Conservation (phyloP, 2,888 invertebrate genomes). For the Drosophila demipolita region DNA sequence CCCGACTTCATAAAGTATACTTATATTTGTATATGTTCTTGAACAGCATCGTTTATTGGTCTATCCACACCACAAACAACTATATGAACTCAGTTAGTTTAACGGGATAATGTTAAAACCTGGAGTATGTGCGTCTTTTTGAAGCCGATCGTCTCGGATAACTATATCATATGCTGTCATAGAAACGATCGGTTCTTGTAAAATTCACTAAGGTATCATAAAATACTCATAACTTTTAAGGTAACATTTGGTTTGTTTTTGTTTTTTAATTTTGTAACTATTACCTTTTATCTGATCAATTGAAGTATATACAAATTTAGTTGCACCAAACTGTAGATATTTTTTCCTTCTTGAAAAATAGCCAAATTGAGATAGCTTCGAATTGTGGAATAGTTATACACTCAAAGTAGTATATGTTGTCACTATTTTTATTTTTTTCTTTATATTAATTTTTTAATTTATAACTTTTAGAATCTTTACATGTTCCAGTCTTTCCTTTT, state of each 20-base stretch:
- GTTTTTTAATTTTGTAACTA: too few species aligned
- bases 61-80: background rate
- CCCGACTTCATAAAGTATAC: background rate
- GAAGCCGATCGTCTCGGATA: background rate
- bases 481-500: background rate
- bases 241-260: too few species aligned
- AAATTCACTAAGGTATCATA: background rate
- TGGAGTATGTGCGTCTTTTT: background rate
- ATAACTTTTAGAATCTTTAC: background rate
- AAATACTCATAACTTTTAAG: too few species aligned
- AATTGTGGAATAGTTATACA: too few species aligned
- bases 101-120: background rate
- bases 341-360: too few species aligned
- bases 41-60: background rate
- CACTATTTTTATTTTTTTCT: background rate
- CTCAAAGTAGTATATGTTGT: background rate
- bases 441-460: background rate
- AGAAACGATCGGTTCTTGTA: background rate
- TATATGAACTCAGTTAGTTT: background rate
- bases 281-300: too few species aligned
- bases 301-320: too few species aligned
- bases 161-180: background rate
- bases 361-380: too few species aligned
- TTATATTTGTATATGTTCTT: background rate
- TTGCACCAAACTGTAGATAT: too few species aligned